Conservation (phyloP, 2,888 invertebrate species). For the Ecdyonurus torrentis region DNA sequence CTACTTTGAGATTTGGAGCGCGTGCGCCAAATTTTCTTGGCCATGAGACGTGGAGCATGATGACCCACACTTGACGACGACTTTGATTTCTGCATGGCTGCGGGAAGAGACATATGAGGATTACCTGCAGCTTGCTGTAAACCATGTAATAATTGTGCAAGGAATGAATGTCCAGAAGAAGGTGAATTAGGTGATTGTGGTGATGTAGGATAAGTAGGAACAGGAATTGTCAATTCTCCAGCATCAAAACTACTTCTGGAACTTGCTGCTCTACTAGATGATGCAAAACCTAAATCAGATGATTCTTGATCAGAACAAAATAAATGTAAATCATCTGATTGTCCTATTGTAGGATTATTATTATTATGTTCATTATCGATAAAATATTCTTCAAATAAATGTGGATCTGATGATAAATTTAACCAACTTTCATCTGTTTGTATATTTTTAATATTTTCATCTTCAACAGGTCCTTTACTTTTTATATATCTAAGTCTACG, state of each 20-base stretch:
- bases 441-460: neutral
- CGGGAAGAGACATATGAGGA: slow-evolving; percentile 15
- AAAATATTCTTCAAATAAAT: slow-evolving; percentile 1
- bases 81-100: slow-evolving; percentile 78
- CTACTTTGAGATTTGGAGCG: slow-evolving; percentile 68
- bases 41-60: slow-evolving; percentile 48
- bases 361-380: neutral
- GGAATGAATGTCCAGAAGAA: slow-evolving; percentile 38
- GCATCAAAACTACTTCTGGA: slow-evolving; percentile 34
- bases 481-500: slow-evolving; percentile 59
- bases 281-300: slow-evolving; percentile 11
- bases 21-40: slow-evolving; percentile 71
- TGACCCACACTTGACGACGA: slow-evolving; percentile 77
- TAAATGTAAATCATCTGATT: neutral
- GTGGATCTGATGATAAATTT: slow-evolving; percentile 18
- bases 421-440: slow-evolving; percentile 45
- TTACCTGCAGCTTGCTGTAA: slow-evolving; percentile 22
- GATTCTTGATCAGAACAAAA: neutral
- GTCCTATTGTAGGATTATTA: neutral
- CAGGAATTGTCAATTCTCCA: neutral
- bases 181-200: neutral
- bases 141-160: slow-evolving; percentile 43
- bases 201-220: neutral
- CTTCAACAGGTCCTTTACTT: neutral
- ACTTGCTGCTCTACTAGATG: slow-evolving; percentile 31